Conservation (phyloP, 2,113 vertebrate species). For the Antigone vipio region DNA sequence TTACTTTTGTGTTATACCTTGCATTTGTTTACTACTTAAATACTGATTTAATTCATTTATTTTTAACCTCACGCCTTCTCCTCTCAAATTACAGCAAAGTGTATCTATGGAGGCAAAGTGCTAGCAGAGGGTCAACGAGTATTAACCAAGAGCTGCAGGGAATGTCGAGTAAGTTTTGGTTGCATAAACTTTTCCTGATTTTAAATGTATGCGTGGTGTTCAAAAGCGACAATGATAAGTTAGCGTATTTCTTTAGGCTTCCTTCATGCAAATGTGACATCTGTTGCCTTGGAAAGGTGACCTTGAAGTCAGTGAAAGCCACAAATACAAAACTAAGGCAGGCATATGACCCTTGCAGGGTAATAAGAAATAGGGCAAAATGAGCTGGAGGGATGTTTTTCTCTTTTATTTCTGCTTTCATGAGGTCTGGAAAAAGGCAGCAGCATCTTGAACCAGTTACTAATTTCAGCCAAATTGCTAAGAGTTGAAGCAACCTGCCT, state of each 20-base stretch:
- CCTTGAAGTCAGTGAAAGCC: neutral
- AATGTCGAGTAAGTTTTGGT: constrained; percentile 86
- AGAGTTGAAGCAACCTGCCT: neutral
- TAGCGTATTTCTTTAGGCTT: constrained; percentile 10
- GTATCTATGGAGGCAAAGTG: constrained; percentile 84
- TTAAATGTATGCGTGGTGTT: neutral
- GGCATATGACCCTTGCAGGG: neutral
- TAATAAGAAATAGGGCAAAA: neutral
- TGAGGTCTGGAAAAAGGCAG: neutral
- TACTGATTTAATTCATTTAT: neutral
- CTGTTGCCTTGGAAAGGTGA: neutral
- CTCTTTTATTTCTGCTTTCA: neutral
- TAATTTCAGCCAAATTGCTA: neutral
- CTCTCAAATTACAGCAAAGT: constrained; percentile 81
- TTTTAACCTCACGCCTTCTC: neutral
- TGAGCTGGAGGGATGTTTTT: neutral
- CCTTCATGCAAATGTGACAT: constrained; percentile 7
- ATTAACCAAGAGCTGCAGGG: constrained; percentile 85
- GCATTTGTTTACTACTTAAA: neutral
- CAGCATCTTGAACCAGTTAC: neutral
- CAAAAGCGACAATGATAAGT: neutral
- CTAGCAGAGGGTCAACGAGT: constrained; percentile 88
- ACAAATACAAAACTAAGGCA: neutral
- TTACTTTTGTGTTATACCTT: neutral
- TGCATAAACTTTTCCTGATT: neutral